Base-by-base conservation (phyloP, 1,140 invertebrate genomes). In the Chironomus tepperi region DNA sequence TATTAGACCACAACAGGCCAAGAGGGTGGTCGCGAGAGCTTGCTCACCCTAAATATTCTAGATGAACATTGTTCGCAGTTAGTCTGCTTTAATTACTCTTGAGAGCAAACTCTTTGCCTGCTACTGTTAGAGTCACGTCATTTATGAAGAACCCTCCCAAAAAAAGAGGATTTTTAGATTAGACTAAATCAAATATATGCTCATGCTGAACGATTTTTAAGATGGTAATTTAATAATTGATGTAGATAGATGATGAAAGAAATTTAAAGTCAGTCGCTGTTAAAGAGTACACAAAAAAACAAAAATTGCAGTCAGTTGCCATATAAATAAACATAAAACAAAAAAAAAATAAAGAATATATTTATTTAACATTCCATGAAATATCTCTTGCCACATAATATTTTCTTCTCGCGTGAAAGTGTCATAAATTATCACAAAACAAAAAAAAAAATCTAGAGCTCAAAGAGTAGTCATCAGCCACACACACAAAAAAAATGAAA, bases 291-390 rank as follows among this genome's bases (percentile, higher is more conserved):
- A 70, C 16, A 18, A 67, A 19, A 70, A n/a, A n/a, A n/a, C n/a
- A n/a, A n/a, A n/a, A 70, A 19, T 70, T 16, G 64, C 8, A 67
- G 19, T 21, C 16, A 70, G 65, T 70, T 70, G 65, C 65, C 18
- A 70, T 70, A 70, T 19, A 18, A 19, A 70, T 70, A 18, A 8
- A 67, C 18, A 15, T 67, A 2, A 18, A 16, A 67, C 7, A 19
- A 15, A 15, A 16, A 19, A 18, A 57, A 57, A 57, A 2, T 57
- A 57, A 57, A 57, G n/a, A 12, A 57, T 57, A 16, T 18, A 67
- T 70, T 18, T 70, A 18, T 70, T 70, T 70, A 19, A 70, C 65
- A 70, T 70, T 70, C 65, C 65, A 70, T 15, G 47, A 57, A 12
- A 57, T 34, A 34, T 34, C 24, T 34, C 24, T 34, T 34, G 24